phyloP scores from a whole-genome alignment of 1,140 invertebrate species.

The Drosophila quadrilineata region DNA sequence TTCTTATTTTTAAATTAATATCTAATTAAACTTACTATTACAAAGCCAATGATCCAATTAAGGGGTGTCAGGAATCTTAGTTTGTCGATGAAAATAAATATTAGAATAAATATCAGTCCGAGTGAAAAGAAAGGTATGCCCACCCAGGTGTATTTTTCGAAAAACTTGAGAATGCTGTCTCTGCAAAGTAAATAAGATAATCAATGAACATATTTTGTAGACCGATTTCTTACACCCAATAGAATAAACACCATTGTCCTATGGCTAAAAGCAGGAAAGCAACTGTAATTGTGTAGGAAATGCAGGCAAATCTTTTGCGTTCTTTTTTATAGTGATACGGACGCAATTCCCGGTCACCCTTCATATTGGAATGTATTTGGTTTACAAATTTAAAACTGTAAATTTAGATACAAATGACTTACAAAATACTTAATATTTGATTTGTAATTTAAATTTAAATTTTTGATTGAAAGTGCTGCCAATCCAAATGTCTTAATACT shows the following conservation, averaged over 20 bases:
- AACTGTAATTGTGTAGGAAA: constrained; percentile 1
- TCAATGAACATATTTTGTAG: background rate
- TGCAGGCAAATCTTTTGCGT: constrained; percentile 6
- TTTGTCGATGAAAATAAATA: constrained; percentile 54
- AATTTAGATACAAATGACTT: background rate
- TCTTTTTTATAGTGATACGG: constrained; percentile 2
- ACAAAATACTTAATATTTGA: background rate
- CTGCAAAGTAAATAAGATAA: background rate
- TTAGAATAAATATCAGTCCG: constrained; percentile 13
- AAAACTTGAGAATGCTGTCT: background rate
- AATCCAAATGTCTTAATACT: too few relatives aligned
- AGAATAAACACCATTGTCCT: constrained; percentile 33
- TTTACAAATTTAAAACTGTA: background rate
- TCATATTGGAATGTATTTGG: background rate
- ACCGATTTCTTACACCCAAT: constrained; percentile 31
- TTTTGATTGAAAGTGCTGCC: constrained; percentile 14
- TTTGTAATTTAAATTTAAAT: background rate
- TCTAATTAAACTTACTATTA: constrained; percentile 34
- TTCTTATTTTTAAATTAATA: background rate
- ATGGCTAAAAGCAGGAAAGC: background rate
- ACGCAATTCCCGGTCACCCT: background rate
- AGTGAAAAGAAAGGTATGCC: constrained; percentile 32
- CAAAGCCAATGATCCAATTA: constrained; percentile 46
- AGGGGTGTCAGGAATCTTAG: constrained; percentile 33
- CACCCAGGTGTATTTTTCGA: constrained; percentile 29